These are phyloP conservation scores for Esox lucius DNA, from an alignment of 2,797 vertebrate species.

Conservation along the genomic window DNA sequence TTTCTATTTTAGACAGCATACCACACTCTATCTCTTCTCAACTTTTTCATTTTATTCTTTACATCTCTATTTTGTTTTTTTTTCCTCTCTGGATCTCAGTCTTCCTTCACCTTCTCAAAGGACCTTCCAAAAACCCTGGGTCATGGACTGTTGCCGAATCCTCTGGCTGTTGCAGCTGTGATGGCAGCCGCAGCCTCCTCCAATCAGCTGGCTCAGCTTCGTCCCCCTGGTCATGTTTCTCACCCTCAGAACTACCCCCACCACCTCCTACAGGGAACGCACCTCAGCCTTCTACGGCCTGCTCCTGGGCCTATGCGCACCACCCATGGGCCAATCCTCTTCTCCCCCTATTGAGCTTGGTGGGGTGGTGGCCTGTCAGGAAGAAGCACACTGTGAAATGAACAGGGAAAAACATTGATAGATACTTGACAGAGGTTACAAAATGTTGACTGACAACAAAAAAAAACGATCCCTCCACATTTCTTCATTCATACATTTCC, in stretches of 20 bases:
- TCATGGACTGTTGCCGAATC: slow-evolving; percentile 82
- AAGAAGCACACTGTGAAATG: slow-evolving; percentile 71
- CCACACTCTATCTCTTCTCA: not conserved
- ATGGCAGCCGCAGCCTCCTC: slow-evolving; percentile 84
- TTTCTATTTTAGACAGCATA: not conserved
- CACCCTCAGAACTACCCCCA: slow-evolving; percentile 61
- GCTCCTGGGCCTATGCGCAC: slow-evolving; percentile 86
- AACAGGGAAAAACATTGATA: slow-evolving; percentile 43
- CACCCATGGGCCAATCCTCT: slow-evolving; percentile 84
- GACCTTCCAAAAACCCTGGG: slow-evolving; percentile 83
- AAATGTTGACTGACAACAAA: slow-evolving; percentile 32
- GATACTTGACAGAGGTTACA: slow-evolving; percentile 25
- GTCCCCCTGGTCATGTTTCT: slow-evolving; percentile 41
- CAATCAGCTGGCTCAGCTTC: slow-evolving; percentile 77
- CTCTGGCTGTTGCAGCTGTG: slow-evolving; percentile 80
- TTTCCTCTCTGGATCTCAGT: not conserved
- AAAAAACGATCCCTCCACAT: slow-evolving; percentile 18
- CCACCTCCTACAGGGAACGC: slow-evolving; percentile 82
- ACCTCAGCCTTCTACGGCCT: slow-evolving; percentile 82
- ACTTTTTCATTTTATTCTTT: not conserved
- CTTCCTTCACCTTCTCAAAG: slow-evolving; percentile 67
- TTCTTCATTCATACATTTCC: slow-evolving; percentile 39
- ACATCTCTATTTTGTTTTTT: not conserved
- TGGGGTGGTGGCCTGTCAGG: slow-evolving; percentile 49
- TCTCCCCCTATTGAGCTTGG: slow-evolving; percentile 83